Percentiles rank a stretch among this genome's conserved stretches.
Evolutionary conservation across 2,888 invertebrate species (phyloP).

Genomic region (Hyalella azteca): DNA sequence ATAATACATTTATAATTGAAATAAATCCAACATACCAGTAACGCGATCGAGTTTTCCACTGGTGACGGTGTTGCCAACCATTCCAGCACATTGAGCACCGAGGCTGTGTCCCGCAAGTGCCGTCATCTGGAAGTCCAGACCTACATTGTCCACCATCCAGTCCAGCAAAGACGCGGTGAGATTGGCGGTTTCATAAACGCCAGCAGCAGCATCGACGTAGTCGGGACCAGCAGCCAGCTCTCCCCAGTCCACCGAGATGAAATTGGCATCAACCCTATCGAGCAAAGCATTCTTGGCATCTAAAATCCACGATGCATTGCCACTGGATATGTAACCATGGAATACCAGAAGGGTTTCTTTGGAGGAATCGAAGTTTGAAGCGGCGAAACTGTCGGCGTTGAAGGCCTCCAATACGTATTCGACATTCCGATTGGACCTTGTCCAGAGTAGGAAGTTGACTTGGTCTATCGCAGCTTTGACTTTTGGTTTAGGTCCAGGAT

Average conservation of each 20-base stretch:
- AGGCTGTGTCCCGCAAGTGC: conserved; percentile 17
- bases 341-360: background rate
- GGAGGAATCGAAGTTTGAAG: background rate
- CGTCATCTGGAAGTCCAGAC: background rate
- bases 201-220: background rate
- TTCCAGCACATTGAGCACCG: conserved; percentile 30
- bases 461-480: background rate
- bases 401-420: conserved; percentile 6
- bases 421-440: background rate
- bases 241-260: conserved; percentile 33
- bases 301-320: background rate
- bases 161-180: conserved; percentile 17
- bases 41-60: conserved; percentile 10
- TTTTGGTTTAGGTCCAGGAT: background rate
- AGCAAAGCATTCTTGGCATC: conserved; percentile 13
- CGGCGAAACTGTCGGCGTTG: conserved; percentile 9
- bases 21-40: too few species aligned
- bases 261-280: background rate
- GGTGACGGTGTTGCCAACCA: conserved; percentile 10
- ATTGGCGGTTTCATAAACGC: background rate
- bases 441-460: conserved; percentile 9
- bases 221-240: conserved; percentile 6
- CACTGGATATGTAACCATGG: conserved; percentile 7
- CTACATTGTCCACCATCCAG: background rate
- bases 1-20: too few species aligned